Percentiles rank a stretch among this genome's conserved stretches.
These are phyloP conservation scores for Tiphia femorata DNA, from an alignment of 2,888 invertebrate genomes.

Conservation along the genomic window DNA sequence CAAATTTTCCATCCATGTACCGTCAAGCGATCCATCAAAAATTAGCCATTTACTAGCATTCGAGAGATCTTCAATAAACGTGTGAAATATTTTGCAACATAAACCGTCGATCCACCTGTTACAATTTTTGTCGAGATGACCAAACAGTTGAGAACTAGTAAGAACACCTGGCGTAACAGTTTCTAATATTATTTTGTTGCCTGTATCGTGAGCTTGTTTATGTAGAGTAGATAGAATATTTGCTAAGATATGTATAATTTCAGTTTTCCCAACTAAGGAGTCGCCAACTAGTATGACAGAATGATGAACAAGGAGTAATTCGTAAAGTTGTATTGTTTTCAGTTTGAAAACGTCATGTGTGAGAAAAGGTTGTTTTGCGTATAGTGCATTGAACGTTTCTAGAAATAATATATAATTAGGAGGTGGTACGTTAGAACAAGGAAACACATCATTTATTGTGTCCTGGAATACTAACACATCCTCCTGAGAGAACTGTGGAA, in stretches of 20 bases:
- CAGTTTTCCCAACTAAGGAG: constrained; percentile 72
- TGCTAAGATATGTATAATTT: constrained; percentile 68
- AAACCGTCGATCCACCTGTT: constrained; percentile 72
- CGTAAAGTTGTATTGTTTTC: constrained; percentile 74
- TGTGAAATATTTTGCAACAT: constrained; percentile 67
- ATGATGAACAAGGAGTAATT: constrained; percentile 73
- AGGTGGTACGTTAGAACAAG: constrained; percentile 66
- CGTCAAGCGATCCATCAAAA: constrained; percentile 75
- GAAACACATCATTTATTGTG: constrained; percentile 73
- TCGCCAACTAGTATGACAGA: constrained; percentile 73
- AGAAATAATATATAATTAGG: constrained; percentile 70
- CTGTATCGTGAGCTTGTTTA: constrained; percentile 50
- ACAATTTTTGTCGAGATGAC: constrained; percentile 71
- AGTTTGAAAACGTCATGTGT: constrained; percentile 69
- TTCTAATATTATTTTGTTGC: constrained; percentile 64
- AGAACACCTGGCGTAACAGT: constrained; percentile 74
- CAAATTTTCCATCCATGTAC: constrained; percentile 74
- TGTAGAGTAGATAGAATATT: constrained; percentile 64
- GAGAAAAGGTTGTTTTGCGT: constrained; percentile 67
- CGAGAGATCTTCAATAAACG: constrained; percentile 67
- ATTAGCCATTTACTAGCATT: constrained; percentile 74
- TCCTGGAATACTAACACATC: constrained; percentile 71
- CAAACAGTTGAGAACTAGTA: constrained; percentile 72
- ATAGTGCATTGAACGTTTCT: constrained; percentile 65
- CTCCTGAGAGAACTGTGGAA: constrained; percentile 72